These are phyloP conservation scores for Rhea pennata DNA, from an alignment of 2,113 vertebrate species.

Conservation along the genomic window DNA sequence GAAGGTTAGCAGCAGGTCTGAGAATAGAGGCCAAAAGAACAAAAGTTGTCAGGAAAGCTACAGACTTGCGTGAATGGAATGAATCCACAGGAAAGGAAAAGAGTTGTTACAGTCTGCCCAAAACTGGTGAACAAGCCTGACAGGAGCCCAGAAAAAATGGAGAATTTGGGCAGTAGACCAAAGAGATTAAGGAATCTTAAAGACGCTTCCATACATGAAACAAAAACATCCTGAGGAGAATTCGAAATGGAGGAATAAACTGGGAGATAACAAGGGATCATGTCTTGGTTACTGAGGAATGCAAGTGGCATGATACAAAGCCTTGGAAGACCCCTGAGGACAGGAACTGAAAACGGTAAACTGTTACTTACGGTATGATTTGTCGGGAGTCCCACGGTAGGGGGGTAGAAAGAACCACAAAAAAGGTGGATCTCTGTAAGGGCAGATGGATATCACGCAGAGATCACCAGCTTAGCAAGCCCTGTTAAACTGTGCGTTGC, in stretches of 20 bases:
- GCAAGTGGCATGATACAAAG: background rate
- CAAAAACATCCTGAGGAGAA: background rate
- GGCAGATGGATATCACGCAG: background rate
- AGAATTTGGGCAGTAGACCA: background rate
- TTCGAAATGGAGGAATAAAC: background rate
- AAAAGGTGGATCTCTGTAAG: background rate
- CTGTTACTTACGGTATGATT: background rate
- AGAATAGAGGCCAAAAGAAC: no score
- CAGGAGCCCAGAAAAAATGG: background rate
- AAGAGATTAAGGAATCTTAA: background rate
- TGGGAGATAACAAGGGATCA: background rate
- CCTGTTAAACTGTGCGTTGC: fast-evolving
- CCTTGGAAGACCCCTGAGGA: background rate
- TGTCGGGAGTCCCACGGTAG: background rate
- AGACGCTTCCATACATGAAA: background rate
- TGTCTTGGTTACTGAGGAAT: background rate
- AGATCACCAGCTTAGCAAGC: background rate
- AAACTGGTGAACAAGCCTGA: background rate
- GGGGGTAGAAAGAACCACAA: background rate
- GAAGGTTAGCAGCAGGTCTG: no score
- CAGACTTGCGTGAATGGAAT: no score
- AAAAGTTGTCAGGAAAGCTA: no score
- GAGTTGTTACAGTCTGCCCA: background rate
- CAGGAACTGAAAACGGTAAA: background rate
- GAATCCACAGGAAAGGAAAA: no score